Percentiles rank a stretch among this genome's conserved stretches.
phyloP scores from a whole-genome alignment of 2,113 vertebrate species.

The Nannobrachium achirus region DNA sequence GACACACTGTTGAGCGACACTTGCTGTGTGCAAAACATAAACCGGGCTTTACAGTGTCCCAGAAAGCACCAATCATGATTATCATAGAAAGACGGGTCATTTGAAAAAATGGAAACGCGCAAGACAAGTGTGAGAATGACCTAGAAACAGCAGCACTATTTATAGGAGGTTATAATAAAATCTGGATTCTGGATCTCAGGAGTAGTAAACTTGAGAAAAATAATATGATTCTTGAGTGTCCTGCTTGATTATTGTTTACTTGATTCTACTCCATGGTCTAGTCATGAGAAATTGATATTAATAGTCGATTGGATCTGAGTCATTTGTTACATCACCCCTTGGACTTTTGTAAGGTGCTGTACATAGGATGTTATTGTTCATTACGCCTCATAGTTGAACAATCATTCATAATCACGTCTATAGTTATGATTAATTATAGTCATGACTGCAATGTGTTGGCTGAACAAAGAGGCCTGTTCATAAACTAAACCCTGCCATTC shows the following conservation, averaged over 20 bases:
- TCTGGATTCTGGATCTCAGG: slow-evolving; percentile 49
- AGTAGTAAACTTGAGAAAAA: slow-evolving; percentile 20
- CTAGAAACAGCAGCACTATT: slow-evolving; percentile 75
- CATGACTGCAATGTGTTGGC: not conserved
- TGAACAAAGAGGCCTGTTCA: slow-evolving; percentile 1
- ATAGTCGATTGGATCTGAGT: too few relatives aligned
- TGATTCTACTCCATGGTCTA: too few relatives aligned
- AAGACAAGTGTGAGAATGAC: slow-evolving; percentile 67
- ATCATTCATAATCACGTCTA: not conserved
- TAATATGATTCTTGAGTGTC: too few relatives aligned
- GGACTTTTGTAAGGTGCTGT: too few relatives aligned
- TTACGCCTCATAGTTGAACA: too few relatives aligned
- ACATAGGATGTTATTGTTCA: too few relatives aligned
- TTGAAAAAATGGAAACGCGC: slow-evolving; percentile 53
- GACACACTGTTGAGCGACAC: too few relatives aligned
- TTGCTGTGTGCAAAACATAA: too few relatives aligned
- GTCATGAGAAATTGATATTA: too few relatives aligned
- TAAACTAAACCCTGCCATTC: slow-evolving; percentile 5
- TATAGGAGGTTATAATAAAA: slow-evolving; percentile 70
- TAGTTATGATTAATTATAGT: not conserved
- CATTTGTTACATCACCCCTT: too few relatives aligned
- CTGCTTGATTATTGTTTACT: too few relatives aligned
- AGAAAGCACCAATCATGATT: slow-evolving; percentile 47
- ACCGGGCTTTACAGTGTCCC: slow-evolving; percentile 34
- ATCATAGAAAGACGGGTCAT: slow-evolving; percentile 40